Evolutionary conservation across 2,888 invertebrate genomes (phyloP).

Genomic region (Ecliptopera silaceata): DNA sequence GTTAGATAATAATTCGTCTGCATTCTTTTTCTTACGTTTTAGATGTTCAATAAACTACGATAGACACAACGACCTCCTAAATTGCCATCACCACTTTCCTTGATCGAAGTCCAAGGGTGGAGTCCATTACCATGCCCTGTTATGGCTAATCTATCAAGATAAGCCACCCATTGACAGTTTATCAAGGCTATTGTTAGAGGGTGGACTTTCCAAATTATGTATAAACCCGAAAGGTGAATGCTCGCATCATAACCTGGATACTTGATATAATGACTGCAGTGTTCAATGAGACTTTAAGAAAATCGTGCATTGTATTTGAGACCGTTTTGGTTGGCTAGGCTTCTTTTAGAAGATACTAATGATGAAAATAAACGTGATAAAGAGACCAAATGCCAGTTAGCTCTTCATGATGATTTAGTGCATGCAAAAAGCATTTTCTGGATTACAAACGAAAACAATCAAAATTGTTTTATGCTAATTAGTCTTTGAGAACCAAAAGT

Average conservation of each 20-base stretch:
- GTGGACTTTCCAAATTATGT: conserved; percentile 6
- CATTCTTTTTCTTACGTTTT: too few relatives aligned
- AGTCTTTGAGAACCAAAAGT: too few relatives aligned
- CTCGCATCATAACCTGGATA: background rate
- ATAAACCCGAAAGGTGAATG: conserved; percentile 9
- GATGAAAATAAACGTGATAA: too few relatives aligned
- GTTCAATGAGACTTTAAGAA: background rate
- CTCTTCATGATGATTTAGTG: too few relatives aligned
- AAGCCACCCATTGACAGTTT: too few relatives aligned
- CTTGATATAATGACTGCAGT: background rate
- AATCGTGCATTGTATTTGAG: too few relatives aligned
- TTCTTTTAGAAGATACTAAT: too few relatives aligned
- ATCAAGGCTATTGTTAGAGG: conserved; percentile 25
- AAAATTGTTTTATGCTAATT: too few relatives aligned
- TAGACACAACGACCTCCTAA: conserved; percentile 40
- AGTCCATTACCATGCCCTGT: conserved; percentile 33
- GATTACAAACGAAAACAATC: too few relatives aligned
- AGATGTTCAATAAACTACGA: conserved; percentile 22
- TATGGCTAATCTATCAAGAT: conserved; percentile 33
- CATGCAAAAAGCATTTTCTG: too few relatives aligned
- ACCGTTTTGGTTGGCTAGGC: too few relatives aligned
- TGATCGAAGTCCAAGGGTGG: conserved; percentile 33
- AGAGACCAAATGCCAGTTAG: too few relatives aligned
- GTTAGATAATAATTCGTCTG: conserved; percentile 15
- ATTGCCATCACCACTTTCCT: conserved; percentile 39